phyloP scores from a whole-genome alignment of 2,888 invertebrate species.

The Ophion ventricosus region DNA sequence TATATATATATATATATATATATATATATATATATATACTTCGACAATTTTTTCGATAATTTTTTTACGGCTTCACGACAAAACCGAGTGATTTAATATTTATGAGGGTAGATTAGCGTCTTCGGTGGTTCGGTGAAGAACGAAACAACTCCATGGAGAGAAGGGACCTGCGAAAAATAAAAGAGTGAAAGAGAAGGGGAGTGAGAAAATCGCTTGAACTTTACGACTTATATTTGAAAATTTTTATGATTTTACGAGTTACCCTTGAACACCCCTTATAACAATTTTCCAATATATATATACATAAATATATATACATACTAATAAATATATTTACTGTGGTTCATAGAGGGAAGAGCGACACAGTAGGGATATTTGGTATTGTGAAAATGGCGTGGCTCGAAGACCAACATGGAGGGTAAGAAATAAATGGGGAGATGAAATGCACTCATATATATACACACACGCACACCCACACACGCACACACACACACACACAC shows the following conservation, averaged over 20 bases:
- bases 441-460: background rate
- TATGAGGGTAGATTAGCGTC: conserved; percentile 76
- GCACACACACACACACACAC: background rate
- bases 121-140: conserved; percentile 37
- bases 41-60: conserved; percentile 73
- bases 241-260: conserved; percentile 61
- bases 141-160: conserved; percentile 11
- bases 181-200: background rate
- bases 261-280: conserved; percentile 11
- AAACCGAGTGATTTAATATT: conserved; percentile 76
- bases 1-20: background rate
- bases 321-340: no score
- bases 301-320: background rate
- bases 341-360: conserved; percentile 3
- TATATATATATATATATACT: background rate
- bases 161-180: conserved; percentile 24
- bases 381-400: conserved; percentile 30
- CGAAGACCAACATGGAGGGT: background rate
- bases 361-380: conserved; percentile 7
- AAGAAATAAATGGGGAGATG: conserved; percentile 32
- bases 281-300: conserved; percentile 18
- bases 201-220: conserved; percentile 31
- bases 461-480: conserved; percentile 1
- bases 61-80: conserved; percentile 75
- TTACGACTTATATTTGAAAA: conserved; percentile 55